Base-by-base conservation (phyloP, 2,797 vertebrate genomes). In the Melanotaenia maccullochi region DNA sequence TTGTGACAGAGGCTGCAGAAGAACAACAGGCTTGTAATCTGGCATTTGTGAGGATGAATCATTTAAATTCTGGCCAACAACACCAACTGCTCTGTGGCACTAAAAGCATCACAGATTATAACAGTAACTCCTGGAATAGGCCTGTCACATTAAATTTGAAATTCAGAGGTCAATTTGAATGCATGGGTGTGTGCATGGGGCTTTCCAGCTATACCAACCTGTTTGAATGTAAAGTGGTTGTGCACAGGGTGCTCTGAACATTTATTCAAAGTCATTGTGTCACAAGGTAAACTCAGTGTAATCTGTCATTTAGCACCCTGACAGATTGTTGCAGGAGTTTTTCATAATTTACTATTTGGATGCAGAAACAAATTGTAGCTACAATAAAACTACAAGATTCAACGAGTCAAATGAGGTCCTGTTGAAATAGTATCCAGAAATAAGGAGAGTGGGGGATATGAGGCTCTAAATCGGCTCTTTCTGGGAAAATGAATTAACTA, bases 1-100 rank as follows among this genome's bases (percentile, higher is more conserved):
- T 57, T 78, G 42, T 65, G 65, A 35, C 67, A 24, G 74, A 2
- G 3, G 38, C 67, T 71, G 47, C 1, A 4, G 63, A 65, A 63
- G 32, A 78, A 68, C 52, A 42, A 12, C 16, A 8, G 40, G 72
- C 71, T 71, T 25, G 65, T 54, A 42, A 56, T 55, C 56, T 24
- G 30, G 59, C 47, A 0, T 65, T 63, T 36, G 66, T 3, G 25
- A 75, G 59, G 65, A 56, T 4, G 35, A 25, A 13, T 33, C 12
- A 32, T 64, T 56, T 57, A 35, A 64, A 52, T 25, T n/a, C 60
- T 32, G 47, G 60, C 54, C 18, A 44, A 44, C 20, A 16, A 33
- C 16, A 62, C 32, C 33, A 22, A 51, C 11, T 9, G 40, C 8
- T 22, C 32, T 52, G 57, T 16, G 64, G 56, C 56, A 56, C 52